These are phyloP conservation scores for Caracal caracal DNA, from an alignment of 2,113 vertebrate species.

Conservation along the genomic window DNA sequence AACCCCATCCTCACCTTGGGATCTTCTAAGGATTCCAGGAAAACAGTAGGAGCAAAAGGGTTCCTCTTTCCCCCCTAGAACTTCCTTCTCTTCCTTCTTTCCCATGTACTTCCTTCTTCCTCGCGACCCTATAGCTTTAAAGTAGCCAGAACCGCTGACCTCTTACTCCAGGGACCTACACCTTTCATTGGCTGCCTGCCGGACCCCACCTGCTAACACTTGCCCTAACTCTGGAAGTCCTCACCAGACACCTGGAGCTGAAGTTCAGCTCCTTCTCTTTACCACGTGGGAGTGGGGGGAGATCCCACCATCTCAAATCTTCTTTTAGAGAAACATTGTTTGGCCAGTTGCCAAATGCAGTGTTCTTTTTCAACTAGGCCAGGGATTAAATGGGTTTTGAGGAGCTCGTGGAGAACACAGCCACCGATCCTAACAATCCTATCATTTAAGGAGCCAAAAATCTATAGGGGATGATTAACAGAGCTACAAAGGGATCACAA, in stretches of 20 bases:
- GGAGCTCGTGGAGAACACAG: neutral
- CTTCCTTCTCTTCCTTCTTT: neutral
- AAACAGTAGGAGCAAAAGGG: neutral
- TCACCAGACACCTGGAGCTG: neutral
- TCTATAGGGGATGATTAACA: neutral
- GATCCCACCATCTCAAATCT: neutral
- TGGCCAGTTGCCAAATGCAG: neutral
- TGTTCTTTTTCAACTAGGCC: neutral
- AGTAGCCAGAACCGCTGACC: neutral
- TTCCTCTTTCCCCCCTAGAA: no score
- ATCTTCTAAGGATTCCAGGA: neutral
- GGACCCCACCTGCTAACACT: neutral
- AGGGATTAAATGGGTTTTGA: neutral
- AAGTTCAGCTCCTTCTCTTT: neutral
- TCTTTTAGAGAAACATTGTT: neutral
- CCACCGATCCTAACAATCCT: neutral
- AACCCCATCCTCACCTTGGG: neutral
- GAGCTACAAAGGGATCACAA: neutral
- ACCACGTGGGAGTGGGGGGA: accelerated
- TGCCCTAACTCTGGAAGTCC: neutral
- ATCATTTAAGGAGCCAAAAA: no score
- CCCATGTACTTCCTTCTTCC: neutral
- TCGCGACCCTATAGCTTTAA: neutral
- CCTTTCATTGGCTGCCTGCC: neutral
- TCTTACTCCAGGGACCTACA: neutral